phyloP scores from a whole-genome alignment of 2,113 vertebrate species.

The Calyptommatus sinebrachiatus region DNA sequence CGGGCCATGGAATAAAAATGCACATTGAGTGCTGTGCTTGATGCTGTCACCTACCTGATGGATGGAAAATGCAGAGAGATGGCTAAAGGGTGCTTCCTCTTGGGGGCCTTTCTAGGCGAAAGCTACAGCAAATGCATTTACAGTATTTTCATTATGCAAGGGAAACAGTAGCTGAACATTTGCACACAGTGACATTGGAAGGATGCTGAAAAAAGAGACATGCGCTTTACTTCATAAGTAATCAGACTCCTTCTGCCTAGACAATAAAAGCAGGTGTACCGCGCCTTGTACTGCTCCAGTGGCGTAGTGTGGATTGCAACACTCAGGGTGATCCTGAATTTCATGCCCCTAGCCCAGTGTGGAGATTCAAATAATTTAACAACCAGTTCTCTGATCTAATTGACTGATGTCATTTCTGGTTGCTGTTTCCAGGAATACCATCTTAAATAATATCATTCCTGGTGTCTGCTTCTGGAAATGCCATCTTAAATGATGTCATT shows the following conservation, averaged over 20 bases:
- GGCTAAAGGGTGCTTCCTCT: slow-evolving; percentile 45
- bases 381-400: too few relatives aligned
- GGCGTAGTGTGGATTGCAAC: not conserved
- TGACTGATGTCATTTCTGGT: too few relatives aligned
- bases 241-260: not conserved
- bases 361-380: too few relatives aligned
- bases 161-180: slow-evolving; percentile 40
- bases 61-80: slow-evolving; percentile 35
- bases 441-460: too few relatives aligned
- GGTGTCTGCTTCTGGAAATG: too few relatives aligned
- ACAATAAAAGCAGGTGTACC: not conserved
- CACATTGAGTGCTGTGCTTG: slow-evolving; percentile 6
- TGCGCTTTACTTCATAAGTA: not conserved
- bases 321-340: too few relatives aligned
- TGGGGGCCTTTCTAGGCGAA: slow-evolving; percentile 43
- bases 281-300: not conserved
- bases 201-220: not conserved
- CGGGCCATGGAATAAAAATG: slow-evolving; percentile 65
- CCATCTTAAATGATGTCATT: too few relatives aligned
- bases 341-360: too few relatives aligned
- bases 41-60: slow-evolving; percentile 52
- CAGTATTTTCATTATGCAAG: slow-evolving; percentile 6
- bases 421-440: too few relatives aligned
- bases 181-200: slow-evolving; percentile 26
- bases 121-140: not conserved